Percentiles rank a stretch among this genome's conserved stretches.
These are phyloP conservation scores for Monopis laevigella DNA, from an alignment of 2,888 invertebrate genomes.

Conservation along the genomic window DNA sequence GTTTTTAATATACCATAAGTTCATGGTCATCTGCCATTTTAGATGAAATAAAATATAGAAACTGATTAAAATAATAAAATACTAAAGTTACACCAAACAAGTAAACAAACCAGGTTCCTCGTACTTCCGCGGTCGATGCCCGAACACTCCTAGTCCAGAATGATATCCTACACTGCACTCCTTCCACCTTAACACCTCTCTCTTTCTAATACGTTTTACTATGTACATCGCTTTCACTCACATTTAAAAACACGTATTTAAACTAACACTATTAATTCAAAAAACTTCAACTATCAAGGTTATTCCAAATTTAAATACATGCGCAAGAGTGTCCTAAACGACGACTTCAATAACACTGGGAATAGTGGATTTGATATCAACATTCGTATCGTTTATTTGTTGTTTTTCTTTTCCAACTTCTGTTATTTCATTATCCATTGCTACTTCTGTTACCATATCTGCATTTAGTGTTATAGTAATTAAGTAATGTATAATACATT, in stretches of 20 bases:
- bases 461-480: too few species aligned
- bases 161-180: constrained; percentile 46
- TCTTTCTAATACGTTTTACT: constrained; percentile 26
- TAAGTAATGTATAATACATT: too few species aligned
- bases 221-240: constrained; percentile 13
- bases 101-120: constrained; percentile 42
- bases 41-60: not conserved
- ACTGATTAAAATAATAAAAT: not conserved
- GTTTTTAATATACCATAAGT: too few species aligned
- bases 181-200: constrained; percentile 36
- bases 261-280: constrained; percentile 15
- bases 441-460: too few species aligned
- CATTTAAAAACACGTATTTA: constrained; percentile 23
- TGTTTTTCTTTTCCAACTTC: too few species aligned
- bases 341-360: too few species aligned
- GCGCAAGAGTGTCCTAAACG: constrained; percentile 39
- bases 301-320: constrained; percentile 28
- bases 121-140: constrained; percentile 56
- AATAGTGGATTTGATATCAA: too few species aligned
- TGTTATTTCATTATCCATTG: too few species aligned
- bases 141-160: constrained; percentile 68
- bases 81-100: not conserved
- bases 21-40: not conserved
- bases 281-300: constrained; percentile 25
- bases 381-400: too few species aligned